These are phyloP conservation scores for Brachypalpus laphriformis DNA, from an alignment of 2,888 invertebrate species.

Conservation along the genomic window DNA sequence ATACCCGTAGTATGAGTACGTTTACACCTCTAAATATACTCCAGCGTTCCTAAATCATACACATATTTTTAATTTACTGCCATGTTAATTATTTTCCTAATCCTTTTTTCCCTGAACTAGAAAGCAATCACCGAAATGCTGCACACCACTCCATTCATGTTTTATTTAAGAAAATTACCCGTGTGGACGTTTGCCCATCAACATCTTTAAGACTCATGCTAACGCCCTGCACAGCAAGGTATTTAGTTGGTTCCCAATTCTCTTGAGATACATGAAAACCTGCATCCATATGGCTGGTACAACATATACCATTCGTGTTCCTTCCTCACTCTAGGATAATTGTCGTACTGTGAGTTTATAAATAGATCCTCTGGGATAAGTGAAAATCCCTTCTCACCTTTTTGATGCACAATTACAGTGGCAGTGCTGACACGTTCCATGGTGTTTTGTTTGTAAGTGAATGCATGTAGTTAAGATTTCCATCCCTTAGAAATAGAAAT, in stretches of 20 bases:
- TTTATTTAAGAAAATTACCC: constrained; percentile 41
- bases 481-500: constrained; percentile 6
- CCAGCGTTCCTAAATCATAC: no score
- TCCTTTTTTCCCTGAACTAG: not conserved
- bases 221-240: constrained; percentile 16
- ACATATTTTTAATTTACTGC: not conserved
- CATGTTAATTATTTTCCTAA: not conserved
- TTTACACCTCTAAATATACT: no score
- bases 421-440: constrained; percentile 38
- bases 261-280: constrained; percentile 2
- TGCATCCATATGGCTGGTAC: constrained; percentile 33
- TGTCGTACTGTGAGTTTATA: constrained; percentile 2
- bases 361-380: constrained; percentile 47
- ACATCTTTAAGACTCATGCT: constrained; percentile 42
- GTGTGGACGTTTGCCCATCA: constrained; percentile 16
- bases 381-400: constrained; percentile 43
- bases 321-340: constrained; percentile 21
- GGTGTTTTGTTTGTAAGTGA: no score
- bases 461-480: constrained; percentile 18
- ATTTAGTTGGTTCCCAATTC: constrained; percentile 16
- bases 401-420: constrained; percentile 16
- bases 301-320: not conserved
- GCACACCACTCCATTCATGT: constrained; percentile 26
- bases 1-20: no score
- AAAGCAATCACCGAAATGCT: not conserved